Conservation (phyloP, 1,140 invertebrate genomes). For the Zaprionus capensis region DNA sequence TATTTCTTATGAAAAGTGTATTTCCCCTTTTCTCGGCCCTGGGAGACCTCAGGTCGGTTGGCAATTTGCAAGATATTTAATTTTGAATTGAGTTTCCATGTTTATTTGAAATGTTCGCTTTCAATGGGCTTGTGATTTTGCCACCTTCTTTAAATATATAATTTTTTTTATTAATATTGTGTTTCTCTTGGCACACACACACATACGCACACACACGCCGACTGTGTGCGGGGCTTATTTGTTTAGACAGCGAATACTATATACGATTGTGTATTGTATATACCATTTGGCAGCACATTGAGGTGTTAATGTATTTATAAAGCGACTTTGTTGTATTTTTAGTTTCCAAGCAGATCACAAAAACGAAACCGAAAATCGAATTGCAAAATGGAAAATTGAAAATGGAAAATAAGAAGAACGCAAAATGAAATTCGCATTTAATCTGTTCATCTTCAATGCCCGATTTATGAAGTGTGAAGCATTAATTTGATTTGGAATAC, state of each 20-base stretch:
- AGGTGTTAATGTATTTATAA: slow-evolving; percentile 83
- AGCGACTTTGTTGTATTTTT: slow-evolving; percentile 76
- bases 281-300: slow-evolving; percentile 63
- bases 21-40: slow-evolving; percentile 1
- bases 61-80: slow-evolving; percentile 31
- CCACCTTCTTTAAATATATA: slow-evolving; percentile 33
- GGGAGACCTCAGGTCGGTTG: slow-evolving; percentile 1
- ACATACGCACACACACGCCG: slow-evolving; percentile 5
- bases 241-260: slow-evolving; percentile 30
- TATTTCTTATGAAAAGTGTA: background rate
- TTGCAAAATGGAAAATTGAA: slow-evolving; percentile 10
- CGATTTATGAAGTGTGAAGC: slow-evolving; percentile 80
- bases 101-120: slow-evolving; percentile 58
- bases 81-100: slow-evolving; percentile 49
- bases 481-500: slow-evolving; percentile 71
- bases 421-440: slow-evolving; percentile 54
- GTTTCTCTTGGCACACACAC: slow-evolving; percentile 7
- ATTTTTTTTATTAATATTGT: slow-evolving; percentile 32
- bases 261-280: slow-evolving; percentile 15
- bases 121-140: slow-evolving; percentile 12
- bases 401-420: slow-evolving; percentile 27
- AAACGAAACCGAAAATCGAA: slow-evolving; percentile 18
- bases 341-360: slow-evolving; percentile 25
- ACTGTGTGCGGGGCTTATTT: slow-evolving; percentile 18
- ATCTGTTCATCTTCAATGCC: slow-evolving; percentile 79